phyloP scores from a whole-genome alignment of 2,113 vertebrate genomes.

The Pseudorectes ferrugineus region DNA sequence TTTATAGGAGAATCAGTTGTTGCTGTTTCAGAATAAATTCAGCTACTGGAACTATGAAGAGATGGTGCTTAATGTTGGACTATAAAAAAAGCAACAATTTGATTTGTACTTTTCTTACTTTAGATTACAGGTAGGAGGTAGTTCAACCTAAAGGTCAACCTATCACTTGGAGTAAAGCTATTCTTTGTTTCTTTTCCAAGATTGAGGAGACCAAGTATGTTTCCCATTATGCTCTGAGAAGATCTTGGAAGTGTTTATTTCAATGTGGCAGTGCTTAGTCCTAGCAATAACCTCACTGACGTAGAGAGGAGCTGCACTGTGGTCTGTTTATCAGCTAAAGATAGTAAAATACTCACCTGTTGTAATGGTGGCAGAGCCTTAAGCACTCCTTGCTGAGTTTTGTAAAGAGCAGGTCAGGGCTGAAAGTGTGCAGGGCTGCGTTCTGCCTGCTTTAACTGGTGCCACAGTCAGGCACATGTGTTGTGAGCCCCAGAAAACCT shows the following conservation, averaged over 20 bases:
- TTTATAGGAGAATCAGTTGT: not conserved
- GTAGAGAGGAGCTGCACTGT: not conserved
- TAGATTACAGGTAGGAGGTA: too few relatives aligned
- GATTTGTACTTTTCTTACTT: not conserved
- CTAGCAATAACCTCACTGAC: not conserved
- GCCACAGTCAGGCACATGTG: accelerated
- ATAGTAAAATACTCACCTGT: not conserved
- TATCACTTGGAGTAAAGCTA: not conserved
- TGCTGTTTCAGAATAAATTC: not conserved
- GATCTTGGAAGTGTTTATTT: not conserved
- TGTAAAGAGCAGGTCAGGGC: not conserved
- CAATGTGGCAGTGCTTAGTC: not conserved
- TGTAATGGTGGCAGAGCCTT: not conserved
- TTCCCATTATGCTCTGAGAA: not conserved
- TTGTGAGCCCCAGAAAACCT: not conserved
- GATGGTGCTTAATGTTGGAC: not conserved
- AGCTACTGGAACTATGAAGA: not conserved
- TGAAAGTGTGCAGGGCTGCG: not conserved
- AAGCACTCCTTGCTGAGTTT: not conserved
- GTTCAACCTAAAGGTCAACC: not conserved
- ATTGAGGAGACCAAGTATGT: not conserved
- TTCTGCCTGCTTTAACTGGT: not conserved
- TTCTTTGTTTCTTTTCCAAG: not conserved
- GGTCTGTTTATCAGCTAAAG: not conserved
- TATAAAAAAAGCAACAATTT: not conserved